These are phyloP conservation scores for Loripinus fragilis DNA, from an alignment of 2,888 invertebrate species.

Conservation along the genomic window DNA sequence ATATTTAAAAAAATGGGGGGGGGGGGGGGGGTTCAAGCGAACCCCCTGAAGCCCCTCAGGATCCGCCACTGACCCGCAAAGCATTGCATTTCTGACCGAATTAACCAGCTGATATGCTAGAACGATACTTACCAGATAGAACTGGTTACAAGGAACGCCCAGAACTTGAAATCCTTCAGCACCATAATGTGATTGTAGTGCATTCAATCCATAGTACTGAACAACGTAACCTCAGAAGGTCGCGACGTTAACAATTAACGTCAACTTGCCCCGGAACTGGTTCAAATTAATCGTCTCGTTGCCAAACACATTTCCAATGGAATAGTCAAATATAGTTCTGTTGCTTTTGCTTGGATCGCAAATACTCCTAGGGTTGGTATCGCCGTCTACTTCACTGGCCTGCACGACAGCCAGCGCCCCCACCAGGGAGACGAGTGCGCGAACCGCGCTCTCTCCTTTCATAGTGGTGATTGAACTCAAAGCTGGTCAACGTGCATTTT, in stretches of 20 bases:
- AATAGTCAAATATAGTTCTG: slow-evolving; percentile 56
- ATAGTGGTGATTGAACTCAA: background rate
- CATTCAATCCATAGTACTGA: slow-evolving; percentile 84
- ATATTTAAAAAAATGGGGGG: too few relatives aligned
- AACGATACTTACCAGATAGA: slow-evolving; percentile 78
- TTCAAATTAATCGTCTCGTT: slow-evolving; percentile 56
- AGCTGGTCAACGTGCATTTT: too few relatives aligned
- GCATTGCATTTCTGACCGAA: too few relatives aligned
- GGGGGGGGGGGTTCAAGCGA: too few relatives aligned
- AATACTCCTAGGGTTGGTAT: slow-evolving; percentile 42
- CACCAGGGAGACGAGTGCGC: slow-evolving; percentile 33
- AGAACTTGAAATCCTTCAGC: slow-evolving; percentile 81
- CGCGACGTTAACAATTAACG: slow-evolving; percentile 84
- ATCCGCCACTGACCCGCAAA: too few relatives aligned
- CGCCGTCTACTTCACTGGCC: slow-evolving; percentile 33
- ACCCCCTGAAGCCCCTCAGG: too few relatives aligned
- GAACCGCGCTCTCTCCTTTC: slow-evolving; percentile 4
- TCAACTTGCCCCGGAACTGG: slow-evolving; percentile 64
- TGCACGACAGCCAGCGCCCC: slow-evolving; percentile 25
- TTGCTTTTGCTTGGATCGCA: slow-evolving; percentile 40
- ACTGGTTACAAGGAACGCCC: slow-evolving; percentile 85
- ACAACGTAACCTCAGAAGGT: slow-evolving; percentile 84
- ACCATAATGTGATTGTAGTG: slow-evolving; percentile 83
- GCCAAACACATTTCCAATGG: slow-evolving; percentile 52
- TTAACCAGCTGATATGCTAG: too few relatives aligned